Percentiles rank a stretch among this genome's conserved stretches.
These are phyloP conservation scores for Triplophysa rosa DNA, from an alignment of 2,113 vertebrate species.

Conservation along the genomic window DNA sequence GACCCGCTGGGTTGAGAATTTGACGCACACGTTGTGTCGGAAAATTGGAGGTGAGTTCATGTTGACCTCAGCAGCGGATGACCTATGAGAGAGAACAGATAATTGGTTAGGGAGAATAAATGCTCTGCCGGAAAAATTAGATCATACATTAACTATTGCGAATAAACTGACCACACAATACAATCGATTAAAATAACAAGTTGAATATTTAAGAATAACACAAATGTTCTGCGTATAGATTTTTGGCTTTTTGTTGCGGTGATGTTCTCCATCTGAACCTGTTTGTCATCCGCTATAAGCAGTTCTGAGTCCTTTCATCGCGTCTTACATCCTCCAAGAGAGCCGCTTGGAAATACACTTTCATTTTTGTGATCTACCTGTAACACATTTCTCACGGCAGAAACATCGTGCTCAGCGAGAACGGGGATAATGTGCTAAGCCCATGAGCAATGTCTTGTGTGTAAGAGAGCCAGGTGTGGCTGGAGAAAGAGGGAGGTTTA, in stretches of 20 bases:
- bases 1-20: neutral
- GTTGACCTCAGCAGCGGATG: neutral
- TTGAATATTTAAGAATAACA: no score
- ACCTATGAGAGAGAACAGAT: conserved; percentile 42
- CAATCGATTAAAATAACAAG: no score
- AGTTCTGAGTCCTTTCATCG: conserved; percentile 15
- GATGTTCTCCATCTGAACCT: neutral
- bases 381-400: conserved; percentile 45
- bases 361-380: conserved; percentile 43
- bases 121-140: neutral
- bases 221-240: neutral
- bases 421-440: conserved; percentile 55
- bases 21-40: neutral
- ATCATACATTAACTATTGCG: neutral
- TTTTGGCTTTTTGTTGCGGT: neutral
- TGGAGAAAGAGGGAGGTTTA: conserved; percentile 49
- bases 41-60: neutral
- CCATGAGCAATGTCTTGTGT: conserved; percentile 52
- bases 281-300: neutral
- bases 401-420: conserved; percentile 57
- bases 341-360: neutral
- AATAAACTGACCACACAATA: no score
- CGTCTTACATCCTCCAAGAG: neutral
- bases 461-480: conserved; percentile 59
- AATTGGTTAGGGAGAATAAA: neutral